Evolutionary conservation across 2,888 invertebrate genomes (phyloP).

Genomic region (Pseudanteris insignis): DNA sequence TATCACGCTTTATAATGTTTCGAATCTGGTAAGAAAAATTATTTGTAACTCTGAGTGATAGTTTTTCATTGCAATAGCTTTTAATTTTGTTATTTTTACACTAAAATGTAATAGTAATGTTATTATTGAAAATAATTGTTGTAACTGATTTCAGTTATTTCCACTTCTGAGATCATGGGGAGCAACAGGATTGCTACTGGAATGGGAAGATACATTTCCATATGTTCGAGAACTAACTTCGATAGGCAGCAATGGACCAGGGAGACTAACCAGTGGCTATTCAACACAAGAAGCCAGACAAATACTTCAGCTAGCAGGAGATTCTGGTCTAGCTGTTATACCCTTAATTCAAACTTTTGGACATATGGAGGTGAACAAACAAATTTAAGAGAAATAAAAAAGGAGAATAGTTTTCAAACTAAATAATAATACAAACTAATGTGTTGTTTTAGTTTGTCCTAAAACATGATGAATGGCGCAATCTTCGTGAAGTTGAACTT

Average conservation of each 20-base stretch:
- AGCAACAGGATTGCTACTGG: constrained; percentile 82
- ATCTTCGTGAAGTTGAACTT: constrained; percentile 73
- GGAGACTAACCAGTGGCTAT: constrained; percentile 69
- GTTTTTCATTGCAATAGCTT: too few relatives aligned
- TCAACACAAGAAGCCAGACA: constrained; percentile 73
- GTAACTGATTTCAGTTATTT: constrained; percentile 69
- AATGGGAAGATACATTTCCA: constrained; percentile 93
- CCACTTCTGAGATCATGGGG: constrained; percentile 74
- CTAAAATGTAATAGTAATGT: background rate
- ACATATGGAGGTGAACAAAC: constrained; percentile 78
- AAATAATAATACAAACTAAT: too few relatives aligned
- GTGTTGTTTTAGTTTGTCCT: constrained; percentile 78
- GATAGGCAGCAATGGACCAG: constrained; percentile 69
- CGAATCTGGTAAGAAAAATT: too few relatives aligned
- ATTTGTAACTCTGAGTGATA: too few relatives aligned
- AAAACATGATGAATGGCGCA: constrained; percentile 75
- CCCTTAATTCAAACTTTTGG: constrained; percentile 90
- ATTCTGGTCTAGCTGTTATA: constrained; percentile 75
- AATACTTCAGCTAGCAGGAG: constrained; percentile 74
- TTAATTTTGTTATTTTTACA: too few relatives aligned
- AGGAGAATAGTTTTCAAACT: background rate
- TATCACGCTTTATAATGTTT: too few relatives aligned
- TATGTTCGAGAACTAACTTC: constrained; percentile 73
- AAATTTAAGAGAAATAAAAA: background rate
- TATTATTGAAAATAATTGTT: background rate